These are phyloP conservation scores for Omphaloscelis lunosa DNA, from an alignment of 2,888 invertebrate species.

Conservation along the genomic window DNA sequence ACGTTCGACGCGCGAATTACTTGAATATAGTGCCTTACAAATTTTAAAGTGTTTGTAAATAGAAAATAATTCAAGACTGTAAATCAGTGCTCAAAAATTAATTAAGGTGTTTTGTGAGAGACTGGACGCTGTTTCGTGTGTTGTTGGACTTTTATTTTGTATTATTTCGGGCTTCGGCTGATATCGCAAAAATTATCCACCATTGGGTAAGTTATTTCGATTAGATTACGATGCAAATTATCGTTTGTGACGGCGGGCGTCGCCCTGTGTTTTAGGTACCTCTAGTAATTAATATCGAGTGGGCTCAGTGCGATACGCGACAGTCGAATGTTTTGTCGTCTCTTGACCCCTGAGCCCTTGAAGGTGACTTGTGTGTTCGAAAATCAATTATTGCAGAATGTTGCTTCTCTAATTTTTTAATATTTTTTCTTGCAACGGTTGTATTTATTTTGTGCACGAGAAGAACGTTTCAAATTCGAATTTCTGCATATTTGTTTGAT, in stretches of 20 bases:
- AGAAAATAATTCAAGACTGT: constrained; percentile 72
- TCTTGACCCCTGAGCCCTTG: constrained; percentile 72
- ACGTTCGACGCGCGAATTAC: constrained; percentile 79
- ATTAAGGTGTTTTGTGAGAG: constrained; percentile 83
- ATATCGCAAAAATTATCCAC: constrained; percentile 89
- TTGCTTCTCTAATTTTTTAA: constrained; percentile 35
- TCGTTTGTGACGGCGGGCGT: constrained; percentile 80
- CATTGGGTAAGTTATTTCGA: constrained; percentile 90
- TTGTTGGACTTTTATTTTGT: constrained; percentile 81
- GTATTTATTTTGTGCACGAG: constrained; percentile 45
- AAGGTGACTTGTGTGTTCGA: constrained; percentile 68
- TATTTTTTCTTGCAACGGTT: background rate
- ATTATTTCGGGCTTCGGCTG: constrained; percentile 80
- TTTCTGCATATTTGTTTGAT: background rate
- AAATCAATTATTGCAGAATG: constrained; percentile 57
- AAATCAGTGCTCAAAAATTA: constrained; percentile 83
- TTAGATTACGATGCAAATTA: constrained; percentile 90
- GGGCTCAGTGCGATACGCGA: constrained; percentile 75
- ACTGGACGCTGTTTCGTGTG: constrained; percentile 79
- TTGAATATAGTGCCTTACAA: constrained; percentile 80
- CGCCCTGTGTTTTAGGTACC: constrained; percentile 76
- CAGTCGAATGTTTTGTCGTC: constrained; percentile 76
- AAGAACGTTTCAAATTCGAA: background rate
- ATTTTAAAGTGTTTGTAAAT: constrained; percentile 75
- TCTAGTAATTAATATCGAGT: constrained; percentile 73